phyloP scores from a whole-genome alignment of 2,797 vertebrate species.

The Melanogrammus aeglefinus region DNA sequence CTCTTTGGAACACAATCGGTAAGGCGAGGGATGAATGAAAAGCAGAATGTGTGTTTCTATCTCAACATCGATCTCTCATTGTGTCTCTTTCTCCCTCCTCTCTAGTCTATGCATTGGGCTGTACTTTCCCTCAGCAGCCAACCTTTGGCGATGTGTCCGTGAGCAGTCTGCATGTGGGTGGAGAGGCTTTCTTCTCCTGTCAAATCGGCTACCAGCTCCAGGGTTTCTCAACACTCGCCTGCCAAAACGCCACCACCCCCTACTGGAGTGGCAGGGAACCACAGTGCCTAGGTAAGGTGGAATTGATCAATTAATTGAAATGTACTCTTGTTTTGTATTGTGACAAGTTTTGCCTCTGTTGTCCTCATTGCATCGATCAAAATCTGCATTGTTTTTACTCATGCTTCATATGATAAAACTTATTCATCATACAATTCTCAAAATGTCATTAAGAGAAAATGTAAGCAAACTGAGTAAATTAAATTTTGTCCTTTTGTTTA shows the following conservation, averaged over 20 bases:
- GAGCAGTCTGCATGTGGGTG: slow-evolving; percentile 86
- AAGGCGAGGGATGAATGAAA: not conserved
- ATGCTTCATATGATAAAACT: not conserved
- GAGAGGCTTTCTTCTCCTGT: slow-evolving; percentile 87
- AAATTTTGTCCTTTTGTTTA: not conserved
- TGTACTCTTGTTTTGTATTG: too few species aligned
- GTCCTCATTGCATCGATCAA: not conserved
- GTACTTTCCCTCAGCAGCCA: slow-evolving; percentile 82
- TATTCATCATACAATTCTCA: not conserved
- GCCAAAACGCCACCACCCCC: slow-evolving; percentile 88
- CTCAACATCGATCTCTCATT: slow-evolving; percentile 15
- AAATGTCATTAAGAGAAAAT: not conserved
- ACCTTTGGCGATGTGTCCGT: slow-evolving; percentile 84
- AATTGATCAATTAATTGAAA: not conserved
- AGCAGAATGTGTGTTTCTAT: slow-evolving; percentile 5
- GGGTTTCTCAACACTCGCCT: slow-evolving; percentile 76
- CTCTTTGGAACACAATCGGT: not conserved
- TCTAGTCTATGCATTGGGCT: slow-evolving; percentile 86
- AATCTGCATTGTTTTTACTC: not conserved
- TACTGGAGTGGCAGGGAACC: slow-evolving; percentile 88
- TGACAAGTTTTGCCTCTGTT: not conserved
- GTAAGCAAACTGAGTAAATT: not conserved
- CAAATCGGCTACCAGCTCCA: slow-evolving; percentile 85
- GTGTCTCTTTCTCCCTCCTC: not conserved
- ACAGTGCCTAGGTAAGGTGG: slow-evolving; percentile 78